A percentile compares a stretch with the other conserved stretches of the same genome.
phyloP scores from a whole-genome alignment of 2,797 vertebrate genomes.

The Mallotus villosus region DNA sequence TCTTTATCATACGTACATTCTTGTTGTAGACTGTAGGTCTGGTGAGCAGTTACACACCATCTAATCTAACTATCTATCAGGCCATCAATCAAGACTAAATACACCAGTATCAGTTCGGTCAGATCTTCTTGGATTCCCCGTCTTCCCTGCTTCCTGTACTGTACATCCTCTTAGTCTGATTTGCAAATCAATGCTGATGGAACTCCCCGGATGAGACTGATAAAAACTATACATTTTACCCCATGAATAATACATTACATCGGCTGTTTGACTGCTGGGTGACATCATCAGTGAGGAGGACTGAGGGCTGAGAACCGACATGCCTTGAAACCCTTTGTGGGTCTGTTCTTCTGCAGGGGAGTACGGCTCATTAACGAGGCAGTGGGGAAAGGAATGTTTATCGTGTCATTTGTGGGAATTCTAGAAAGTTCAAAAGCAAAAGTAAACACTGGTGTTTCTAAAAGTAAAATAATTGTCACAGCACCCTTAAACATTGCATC shows the following conservation, averaged over 20 bases:
- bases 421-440: too few relatives aligned
- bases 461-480: too few relatives aligned
- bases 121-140: slow-evolving; percentile 43
- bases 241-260: slow-evolving; percentile 61
- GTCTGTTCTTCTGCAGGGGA: not conserved
- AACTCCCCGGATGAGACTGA: slow-evolving; percentile 53
- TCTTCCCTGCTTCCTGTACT: slow-evolving; percentile 31
- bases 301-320: slow-evolving; percentile 1
- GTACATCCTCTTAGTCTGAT: slow-evolving; percentile 49
- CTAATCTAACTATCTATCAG: slow-evolving; percentile 16
- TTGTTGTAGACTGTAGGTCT: not conserved
- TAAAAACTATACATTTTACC: slow-evolving; percentile 37
- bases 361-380: not conserved
- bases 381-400: not conserved
- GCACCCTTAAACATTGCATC: too few relatives aligned
- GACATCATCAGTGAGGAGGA: slow-evolving; percentile 38
- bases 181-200: slow-evolving; percentile 60
- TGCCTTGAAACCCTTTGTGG: not conserved
- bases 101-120: slow-evolving; percentile 45
- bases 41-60: slow-evolving; percentile 1
- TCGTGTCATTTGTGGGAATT: too few relatives aligned
- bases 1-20: too few relatives aligned
- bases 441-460: too few relatives aligned
- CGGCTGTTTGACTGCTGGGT: slow-evolving; percentile 32
- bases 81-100: slow-evolving; percentile 33